A percentile compares a stretch with the other conserved stretches of the same genome.
Conservation (phyloP, 2,888 invertebrate species). For the Aphidoletes aphidimyza region DNA sequence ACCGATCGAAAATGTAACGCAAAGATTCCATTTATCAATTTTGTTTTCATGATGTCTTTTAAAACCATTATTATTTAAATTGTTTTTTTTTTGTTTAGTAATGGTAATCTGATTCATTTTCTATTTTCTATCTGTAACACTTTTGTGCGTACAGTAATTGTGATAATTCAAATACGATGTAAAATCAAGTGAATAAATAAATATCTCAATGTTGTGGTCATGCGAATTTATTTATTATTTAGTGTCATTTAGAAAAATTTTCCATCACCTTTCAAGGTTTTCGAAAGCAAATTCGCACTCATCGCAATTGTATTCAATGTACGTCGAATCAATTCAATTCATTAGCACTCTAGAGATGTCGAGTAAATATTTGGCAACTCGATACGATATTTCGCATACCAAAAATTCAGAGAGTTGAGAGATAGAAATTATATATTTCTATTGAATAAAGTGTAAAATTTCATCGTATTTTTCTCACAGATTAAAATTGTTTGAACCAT, state of each 20-base stretch:
- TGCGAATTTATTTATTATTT: slow-evolving; percentile 20
- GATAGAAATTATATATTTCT: no score
- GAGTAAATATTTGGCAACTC: background rate
- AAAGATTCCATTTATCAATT: background rate
- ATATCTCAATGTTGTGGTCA: background rate
- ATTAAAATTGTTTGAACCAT: no score
- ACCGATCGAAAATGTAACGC: background rate
- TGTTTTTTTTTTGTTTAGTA: no score
- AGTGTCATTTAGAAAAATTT: background rate
- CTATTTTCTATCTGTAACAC: no score
- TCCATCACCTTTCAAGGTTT: background rate
- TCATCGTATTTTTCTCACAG: no score
- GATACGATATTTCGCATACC: no score
- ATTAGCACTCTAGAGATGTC: slow-evolving; percentile 1
- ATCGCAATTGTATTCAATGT: background rate
- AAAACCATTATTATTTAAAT: no score
- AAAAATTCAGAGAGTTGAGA: no score
- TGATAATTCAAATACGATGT: background rate
- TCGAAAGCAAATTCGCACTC: background rate
- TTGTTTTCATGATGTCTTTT: no score
- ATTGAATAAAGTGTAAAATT: no score
- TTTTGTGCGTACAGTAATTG: background rate
- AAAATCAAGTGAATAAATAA: no score
- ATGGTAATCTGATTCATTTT: no score
- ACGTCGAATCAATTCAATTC: background rate